Base-by-base conservation (phyloP, 2,797 vertebrate species). In the Caiman crocodilus region DNA sequence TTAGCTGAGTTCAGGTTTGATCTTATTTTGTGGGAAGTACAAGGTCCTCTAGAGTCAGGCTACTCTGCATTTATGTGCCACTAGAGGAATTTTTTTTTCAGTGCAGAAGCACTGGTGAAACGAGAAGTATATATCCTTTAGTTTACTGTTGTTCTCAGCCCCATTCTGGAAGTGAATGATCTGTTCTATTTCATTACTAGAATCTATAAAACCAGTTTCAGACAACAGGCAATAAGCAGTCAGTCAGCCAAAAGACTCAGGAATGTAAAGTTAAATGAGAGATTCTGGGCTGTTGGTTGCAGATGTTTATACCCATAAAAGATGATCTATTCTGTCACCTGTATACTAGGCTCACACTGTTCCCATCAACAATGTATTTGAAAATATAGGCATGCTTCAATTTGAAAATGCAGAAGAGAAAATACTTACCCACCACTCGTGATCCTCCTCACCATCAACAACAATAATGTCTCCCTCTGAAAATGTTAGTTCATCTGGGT, bases 391-490 rank as follows among this genome's bases (percentile, higher is more conserved):
- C 20, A 23, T n/a, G 13, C 7, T 3, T 73, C 56, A 65, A 14
- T 23, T 14, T n/a, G 5, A 78, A 32, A 50, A 77, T 5, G 76
- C 8, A 61, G 92, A 91, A 90, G 3, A 20, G 14, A 90, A 82
- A 95, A 85, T 95, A 99, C 99, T 99, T 94, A 99, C 99, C 99
- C 99, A 99, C 99, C 99, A 99, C 98, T 99, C 99, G 81, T 99
- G 99, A 97, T 99, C 99, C 97, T 99, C 99, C 96, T 99, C 99
- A 58, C 99, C 99, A 0, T 99, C 99, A 90, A 99, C 99, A 71
- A 99, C 97, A 77, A 99, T 99, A 96, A 99, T 98, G 77, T 99
- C 99, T 6, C 99, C 99, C 97, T 99, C 99, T 0, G 98, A 98
- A 98, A 99, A 99, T 4, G 99, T 99, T 94, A 99, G 97, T 97